Evolutionary conservation across 2,797 vertebrate genomes (phyloP).

Genomic region (Aphelocoma californica): DNA sequence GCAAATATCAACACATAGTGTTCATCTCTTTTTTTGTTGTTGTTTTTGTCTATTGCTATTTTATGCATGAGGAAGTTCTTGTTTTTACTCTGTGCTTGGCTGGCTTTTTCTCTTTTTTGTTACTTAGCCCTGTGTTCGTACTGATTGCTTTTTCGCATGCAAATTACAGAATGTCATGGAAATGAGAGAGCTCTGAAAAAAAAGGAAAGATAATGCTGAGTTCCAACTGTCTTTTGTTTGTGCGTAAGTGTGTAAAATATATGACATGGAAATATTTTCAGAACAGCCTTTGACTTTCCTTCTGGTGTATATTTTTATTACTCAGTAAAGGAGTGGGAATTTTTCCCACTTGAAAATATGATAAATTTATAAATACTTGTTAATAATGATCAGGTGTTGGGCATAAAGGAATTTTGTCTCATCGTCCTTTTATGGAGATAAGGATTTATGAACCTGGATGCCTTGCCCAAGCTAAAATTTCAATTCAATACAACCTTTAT

Average conservation of each 20-base stretch:
- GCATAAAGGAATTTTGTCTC: background rate
- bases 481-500: background rate
- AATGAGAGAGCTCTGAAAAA: slow-evolving; percentile 63
- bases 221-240: slow-evolving; percentile 69
- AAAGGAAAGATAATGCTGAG: slow-evolving; percentile 59
- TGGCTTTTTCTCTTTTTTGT: slow-evolving; percentile 69
- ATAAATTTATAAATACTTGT: slow-evolving; percentile 46
- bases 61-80: slow-evolving; percentile 78
- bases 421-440: slow-evolving; percentile 5
- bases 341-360: slow-evolving; percentile 47
- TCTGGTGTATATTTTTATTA: slow-evolving; percentile 63
- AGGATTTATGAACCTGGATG: background rate
- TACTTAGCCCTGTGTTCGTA: slow-evolving; percentile 69
- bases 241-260: slow-evolving; percentile 66
- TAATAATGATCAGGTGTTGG: slow-evolving; percentile 19
- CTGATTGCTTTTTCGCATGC: slow-evolving; percentile 79
- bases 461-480: slow-evolving; percentile 22
- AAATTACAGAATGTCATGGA: slow-evolving; percentile 72
- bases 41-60: slow-evolving; percentile 69
- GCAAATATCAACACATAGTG: slow-evolving; percentile 49
- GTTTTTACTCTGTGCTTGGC: slow-evolving; percentile 75
- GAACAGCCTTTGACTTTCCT: slow-evolving; percentile 72
- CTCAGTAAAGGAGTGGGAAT: background rate
- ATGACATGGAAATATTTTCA: slow-evolving; percentile 70
- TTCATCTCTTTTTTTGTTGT: slow-evolving; percentile 57